phyloP scores from a whole-genome alignment of 2,888 invertebrate species.

The Platypus cylindrus region DNA sequence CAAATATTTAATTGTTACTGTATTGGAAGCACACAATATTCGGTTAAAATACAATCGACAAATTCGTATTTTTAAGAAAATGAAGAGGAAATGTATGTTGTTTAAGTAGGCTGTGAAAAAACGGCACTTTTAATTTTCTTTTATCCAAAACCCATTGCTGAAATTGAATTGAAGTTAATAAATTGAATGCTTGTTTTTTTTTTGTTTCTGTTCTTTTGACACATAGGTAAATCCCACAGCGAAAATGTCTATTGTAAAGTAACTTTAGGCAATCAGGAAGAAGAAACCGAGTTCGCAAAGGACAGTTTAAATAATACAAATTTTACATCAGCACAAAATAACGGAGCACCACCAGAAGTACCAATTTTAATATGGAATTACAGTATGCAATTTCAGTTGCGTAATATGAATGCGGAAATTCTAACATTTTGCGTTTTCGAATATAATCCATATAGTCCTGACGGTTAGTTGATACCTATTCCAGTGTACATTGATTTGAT shows the following conservation, averaged over 20 bases:
- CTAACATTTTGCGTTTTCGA: slow-evolving; percentile 58
- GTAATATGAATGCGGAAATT: slow-evolving; percentile 53
- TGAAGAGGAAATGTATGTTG: slow-evolving; percentile 10
- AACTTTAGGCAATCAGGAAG: slow-evolving; percentile 57
- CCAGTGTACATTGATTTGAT: background rate
- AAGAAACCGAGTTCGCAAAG: slow-evolving; percentile 48
- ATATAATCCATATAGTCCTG: slow-evolving; percentile 57
- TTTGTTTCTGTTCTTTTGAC: background rate
- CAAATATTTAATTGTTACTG: slow-evolving; percentile 22
- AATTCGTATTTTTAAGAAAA: slow-evolving; percentile 17
- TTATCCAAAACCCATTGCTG: background rate
- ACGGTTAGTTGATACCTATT: slow-evolving; percentile 40
- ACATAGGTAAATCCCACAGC: slow-evolving; percentile 41
- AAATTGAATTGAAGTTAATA: background rate
- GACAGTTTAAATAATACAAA: slow-evolving; percentile 38
- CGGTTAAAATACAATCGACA: slow-evolving; percentile 15
- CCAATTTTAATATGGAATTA: slow-evolving; percentile 53
- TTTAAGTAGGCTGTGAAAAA: too few species aligned
- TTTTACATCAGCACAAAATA: slow-evolving; percentile 25
- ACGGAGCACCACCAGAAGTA: slow-evolving; percentile 27
- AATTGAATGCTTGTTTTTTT: slow-evolving; percentile 1
- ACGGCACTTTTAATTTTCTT: too few species aligned
- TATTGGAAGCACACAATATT: slow-evolving; percentile 25
- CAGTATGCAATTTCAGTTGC: slow-evolving; percentile 63
- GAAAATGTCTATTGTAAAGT: slow-evolving; percentile 63